A percentile compares a stretch with the other conserved stretches of the same genome.
These are phyloP conservation scores for Polietes domitor DNA, from an alignment of 2,888 invertebrate genomes.

Conservation along the genomic window DNA sequence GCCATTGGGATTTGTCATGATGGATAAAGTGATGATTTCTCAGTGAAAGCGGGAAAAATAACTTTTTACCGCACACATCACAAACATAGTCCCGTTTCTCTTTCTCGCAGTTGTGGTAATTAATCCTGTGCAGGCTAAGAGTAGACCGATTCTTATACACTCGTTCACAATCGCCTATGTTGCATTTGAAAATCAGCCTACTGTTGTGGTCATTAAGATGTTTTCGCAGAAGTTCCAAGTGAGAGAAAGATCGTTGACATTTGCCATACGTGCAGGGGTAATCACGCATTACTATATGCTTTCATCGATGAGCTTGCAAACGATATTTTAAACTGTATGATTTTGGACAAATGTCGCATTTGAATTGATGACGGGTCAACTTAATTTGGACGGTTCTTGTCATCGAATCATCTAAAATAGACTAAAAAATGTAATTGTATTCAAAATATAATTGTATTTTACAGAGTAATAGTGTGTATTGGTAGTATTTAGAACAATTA, in stretches of 20 bases:
- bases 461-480: too few relatives aligned
- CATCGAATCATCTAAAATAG: neutral
- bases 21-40: conserved; percentile 75
- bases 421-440: neutral
- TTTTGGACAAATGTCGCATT: conserved; percentile 71
- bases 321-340: conserved; percentile 70
- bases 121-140: conserved; percentile 72
- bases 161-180: conserved; percentile 68
- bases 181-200: conserved; percentile 27
- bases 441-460: too few relatives aligned
- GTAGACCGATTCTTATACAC: conserved; percentile 74
- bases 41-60: conserved; percentile 72
- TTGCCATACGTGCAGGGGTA: conserved; percentile 72
- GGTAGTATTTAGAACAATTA: too few relatives aligned
- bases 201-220: conserved; percentile 72
- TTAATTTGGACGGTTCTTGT: neutral
- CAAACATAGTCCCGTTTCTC: conserved; percentile 73
- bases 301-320: conserved; percentile 71
- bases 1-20: conserved; percentile 73
- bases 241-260: conserved; percentile 72
- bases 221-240: conserved; percentile 68
- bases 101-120: conserved; percentile 71
- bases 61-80: conserved; percentile 74
- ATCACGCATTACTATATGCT: conserved; percentile 72
- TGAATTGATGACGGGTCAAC: neutral